Conservation (phyloP, 2,113 vertebrate species). For the Laticauda colubrina region DNA sequence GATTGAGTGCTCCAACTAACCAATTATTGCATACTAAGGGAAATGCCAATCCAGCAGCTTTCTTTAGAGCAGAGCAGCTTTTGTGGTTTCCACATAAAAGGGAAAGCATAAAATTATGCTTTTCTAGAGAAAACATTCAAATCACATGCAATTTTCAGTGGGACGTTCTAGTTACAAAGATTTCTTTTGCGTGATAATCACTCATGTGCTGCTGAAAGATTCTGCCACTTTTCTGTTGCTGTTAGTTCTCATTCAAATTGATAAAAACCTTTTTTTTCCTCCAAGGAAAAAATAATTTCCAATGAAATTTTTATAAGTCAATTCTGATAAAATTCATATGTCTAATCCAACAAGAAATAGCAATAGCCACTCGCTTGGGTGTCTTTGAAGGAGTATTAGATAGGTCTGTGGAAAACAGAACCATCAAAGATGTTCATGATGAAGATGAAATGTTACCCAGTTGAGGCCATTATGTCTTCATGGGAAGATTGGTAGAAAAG, state of each 20-base stretch:
- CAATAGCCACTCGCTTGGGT: background rate
- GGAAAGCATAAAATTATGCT: too few species aligned
- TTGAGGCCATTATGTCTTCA: background rate
- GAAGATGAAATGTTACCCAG: background rate
- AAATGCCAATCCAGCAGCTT: background rate
- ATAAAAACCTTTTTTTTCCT: background rate
- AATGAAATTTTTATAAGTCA: background rate
- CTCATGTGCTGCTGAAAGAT: background rate
- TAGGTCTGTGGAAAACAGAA: background rate
- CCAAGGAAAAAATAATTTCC: background rate
- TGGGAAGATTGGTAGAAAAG: background rate
- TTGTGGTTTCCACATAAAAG: background rate
- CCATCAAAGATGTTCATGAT: background rate
- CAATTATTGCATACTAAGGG: background rate
- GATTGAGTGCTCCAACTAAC: background rate
- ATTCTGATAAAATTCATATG: background rate
- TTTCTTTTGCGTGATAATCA: background rate
- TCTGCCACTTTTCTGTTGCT: background rate
- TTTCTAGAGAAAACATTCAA: background rate
- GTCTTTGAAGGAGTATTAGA: background rate
- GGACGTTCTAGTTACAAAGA: background rate
- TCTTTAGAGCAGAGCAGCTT: background rate
- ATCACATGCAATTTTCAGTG: background rate
- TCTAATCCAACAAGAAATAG: background rate
- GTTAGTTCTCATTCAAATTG: background rate